Evolutionary conservation across 2,888 invertebrate species (phyloP).

Genomic region (Amiota minor): DNA sequence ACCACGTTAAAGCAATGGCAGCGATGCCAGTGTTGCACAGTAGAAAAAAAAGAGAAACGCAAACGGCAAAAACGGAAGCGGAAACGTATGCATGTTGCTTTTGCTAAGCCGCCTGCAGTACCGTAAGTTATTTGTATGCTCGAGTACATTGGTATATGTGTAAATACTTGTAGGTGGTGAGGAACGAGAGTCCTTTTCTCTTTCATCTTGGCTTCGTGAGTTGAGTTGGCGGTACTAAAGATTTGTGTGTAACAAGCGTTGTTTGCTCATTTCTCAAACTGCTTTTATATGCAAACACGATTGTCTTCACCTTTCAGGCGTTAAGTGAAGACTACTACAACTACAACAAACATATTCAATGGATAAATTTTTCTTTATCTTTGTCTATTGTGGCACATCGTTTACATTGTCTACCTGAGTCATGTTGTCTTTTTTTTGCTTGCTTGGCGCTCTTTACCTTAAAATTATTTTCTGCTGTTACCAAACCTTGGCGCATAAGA

Average conservation of each 20-base stretch:
- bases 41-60: not conserved
- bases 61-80: slow-evolving; percentile 45
- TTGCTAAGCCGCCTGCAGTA: slow-evolving; percentile 29
- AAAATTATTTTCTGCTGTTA: not conserved
- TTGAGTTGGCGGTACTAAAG: not conserved
- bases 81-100: slow-evolving; percentile 55
- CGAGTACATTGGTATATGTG: not conserved
- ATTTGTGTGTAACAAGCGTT: slow-evolving; percentile 24
- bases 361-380: not conserved
- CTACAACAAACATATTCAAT: not conserved
- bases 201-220: too few relatives aligned
- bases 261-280: slow-evolving; percentile 28
- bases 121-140: not conserved
- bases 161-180: slow-evolving; percentile 14
- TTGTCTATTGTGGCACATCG: not conserved
- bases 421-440: not conserved
- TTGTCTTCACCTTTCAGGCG: slow-evolving; percentile 35
- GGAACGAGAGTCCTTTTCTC: too few relatives aligned
- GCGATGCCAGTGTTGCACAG: not conserved
- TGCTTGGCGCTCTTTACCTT: not conserved
- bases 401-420: slow-evolving; percentile 5
- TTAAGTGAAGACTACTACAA: slow-evolving; percentile 18
- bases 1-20: slow-evolving; percentile 3
- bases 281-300: slow-evolving; percentile 33
- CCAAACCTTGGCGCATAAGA: slow-evolving; percentile 9